Conservation (phyloP, 2,113 vertebrate species). For the Paratilapia polleni region DNA sequence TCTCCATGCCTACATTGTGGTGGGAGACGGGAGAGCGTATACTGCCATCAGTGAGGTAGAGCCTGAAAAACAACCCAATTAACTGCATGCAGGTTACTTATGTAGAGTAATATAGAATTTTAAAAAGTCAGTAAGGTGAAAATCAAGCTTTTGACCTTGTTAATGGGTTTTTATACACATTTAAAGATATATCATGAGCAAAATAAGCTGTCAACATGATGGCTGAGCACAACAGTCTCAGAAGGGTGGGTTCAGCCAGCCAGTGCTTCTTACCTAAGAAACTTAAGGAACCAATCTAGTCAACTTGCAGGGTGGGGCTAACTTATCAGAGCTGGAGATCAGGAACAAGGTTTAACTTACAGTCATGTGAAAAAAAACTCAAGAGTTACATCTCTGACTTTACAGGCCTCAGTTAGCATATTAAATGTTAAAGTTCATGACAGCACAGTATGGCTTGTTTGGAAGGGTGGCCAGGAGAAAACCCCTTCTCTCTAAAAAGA, state of each 20-base stretch:
- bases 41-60: conserved; percentile 88
- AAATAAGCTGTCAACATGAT: neutral
- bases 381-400: neutral
- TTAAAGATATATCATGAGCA: neutral
- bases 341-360: neutral
- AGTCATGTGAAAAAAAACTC: neutral
- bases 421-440: neutral
- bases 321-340: neutral
- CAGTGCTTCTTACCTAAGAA: neutral
- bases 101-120: neutral
- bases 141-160: no score
- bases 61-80: neutral
- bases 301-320: neutral
- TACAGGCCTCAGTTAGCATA: neutral
- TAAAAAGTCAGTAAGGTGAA: neutral
- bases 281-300: neutral
- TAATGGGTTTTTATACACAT: neutral
- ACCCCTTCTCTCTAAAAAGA: neutral
- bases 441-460: neutral
- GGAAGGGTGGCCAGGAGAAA: neutral
- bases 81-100: neutral
- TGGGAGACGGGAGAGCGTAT: conserved; percentile 92
- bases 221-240: neutral
- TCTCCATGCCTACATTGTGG: conserved; percentile 92
- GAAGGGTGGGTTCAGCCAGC: neutral